Base-by-base conservation (phyloP, 2,113 vertebrate species). In the Elephantulus edwardii region DNA sequence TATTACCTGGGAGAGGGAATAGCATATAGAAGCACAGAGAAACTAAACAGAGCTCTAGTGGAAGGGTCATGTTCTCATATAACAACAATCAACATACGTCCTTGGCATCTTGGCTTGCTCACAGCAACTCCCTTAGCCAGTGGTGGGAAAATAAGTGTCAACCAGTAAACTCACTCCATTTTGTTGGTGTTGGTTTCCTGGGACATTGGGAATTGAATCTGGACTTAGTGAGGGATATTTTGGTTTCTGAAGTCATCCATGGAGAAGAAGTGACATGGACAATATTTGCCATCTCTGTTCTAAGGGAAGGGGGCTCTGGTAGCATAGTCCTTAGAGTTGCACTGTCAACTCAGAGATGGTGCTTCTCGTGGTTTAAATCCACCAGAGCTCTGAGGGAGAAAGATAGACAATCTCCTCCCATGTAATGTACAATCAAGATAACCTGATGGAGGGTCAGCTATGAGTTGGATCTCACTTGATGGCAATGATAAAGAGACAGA, bases 101-200 rank as follows among this genome's bases (percentile, higher is more conserved):
- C 60, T 54, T 62, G 30, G 4, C 6, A 2, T 48, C 22, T 50
- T 70, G 50, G 78, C 62, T 71, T 56, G 33, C 46, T 52, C 52
- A 17, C n/a, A 60, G 19, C 3, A 33, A 10, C 44, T 22, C 13
- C 33, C 38, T 11, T 42, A 8, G 19, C 9, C 8, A 84, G 44
- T 74, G 40, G 68, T 35, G 76, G n/a, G 78, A 6, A 60, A 35
- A 33, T 19, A 28, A 11, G n/a, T 8, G 3, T 33, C 42, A 44
- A 28, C 68, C 22, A 3, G 20, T 4, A 14, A 1, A 0, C n/a
- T 38, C 70, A 3, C 7, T 50, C 30, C 19, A 14, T 20, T 3
- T 52, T 35, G 16, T 19, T 81, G 12, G 9, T 1, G 1, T 22
- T 30, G 11, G 46, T 40, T 76, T n/a, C 54, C 52, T 50, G 78